phyloP scores from a whole-genome alignment of 2,113 vertebrate genomes.

The Uria lomvia region DNA sequence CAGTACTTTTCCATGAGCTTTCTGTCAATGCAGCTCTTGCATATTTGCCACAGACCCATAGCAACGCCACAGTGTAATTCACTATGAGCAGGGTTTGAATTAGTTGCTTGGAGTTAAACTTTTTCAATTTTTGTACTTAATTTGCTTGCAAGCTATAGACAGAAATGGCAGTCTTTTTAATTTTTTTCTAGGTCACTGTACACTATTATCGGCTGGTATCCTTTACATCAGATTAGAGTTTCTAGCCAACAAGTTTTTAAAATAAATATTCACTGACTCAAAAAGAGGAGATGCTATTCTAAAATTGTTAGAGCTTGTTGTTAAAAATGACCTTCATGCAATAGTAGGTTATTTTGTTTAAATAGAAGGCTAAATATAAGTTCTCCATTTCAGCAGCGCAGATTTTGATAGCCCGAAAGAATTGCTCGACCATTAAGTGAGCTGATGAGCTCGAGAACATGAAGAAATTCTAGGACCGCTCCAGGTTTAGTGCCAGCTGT shows the following conservation, averaged over 20 bases:
- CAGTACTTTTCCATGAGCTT: not conserved
- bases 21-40: not conserved
- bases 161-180: not conserved
- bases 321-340: constrained; percentile 41
- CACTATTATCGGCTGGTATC: not conserved
- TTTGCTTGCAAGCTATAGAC: not conserved
- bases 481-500: not conserved
- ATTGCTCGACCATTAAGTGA: not conserved
- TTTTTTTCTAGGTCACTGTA: constrained; percentile 23
- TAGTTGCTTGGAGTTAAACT: not conserved
- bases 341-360: constrained; percentile 26
- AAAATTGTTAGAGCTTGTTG: not conserved
- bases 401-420: not conserved
- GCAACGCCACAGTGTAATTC: not conserved
- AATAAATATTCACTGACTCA: not conserved
- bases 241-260: not conserved
- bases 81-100: not conserved
- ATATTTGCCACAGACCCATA: not conserved
- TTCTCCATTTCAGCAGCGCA: not conserved
- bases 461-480: not conserved
- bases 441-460: not conserved
- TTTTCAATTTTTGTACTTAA: not conserved
- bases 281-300: not conserved
- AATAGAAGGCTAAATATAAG: not conserved
- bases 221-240: not conserved